phyloP scores from a whole-genome alignment of 2,113 vertebrate genomes.

The Ginglymostoma cirratum region DNA sequence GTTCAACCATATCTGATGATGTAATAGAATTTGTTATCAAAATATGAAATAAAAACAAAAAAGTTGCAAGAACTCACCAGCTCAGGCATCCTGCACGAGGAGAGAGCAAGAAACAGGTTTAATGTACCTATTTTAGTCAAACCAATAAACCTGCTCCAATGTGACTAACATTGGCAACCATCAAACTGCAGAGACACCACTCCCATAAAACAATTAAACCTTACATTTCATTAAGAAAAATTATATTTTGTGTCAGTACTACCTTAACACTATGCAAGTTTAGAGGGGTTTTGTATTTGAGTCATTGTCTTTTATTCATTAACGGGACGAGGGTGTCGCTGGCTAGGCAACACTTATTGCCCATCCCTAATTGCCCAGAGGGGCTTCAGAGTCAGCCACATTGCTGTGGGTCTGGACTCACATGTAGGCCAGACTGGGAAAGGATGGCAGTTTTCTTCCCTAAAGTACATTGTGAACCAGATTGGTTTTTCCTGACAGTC shows the following conservation, averaged over 20 bases:
- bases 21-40: too few relatives aligned
- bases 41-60: too few relatives aligned
- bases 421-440: too few relatives aligned
- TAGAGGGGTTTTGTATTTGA: neutral
- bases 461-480: too few relatives aligned
- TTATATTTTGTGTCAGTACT: neutral
- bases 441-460: too few relatives aligned
- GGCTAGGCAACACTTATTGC: too few relatives aligned
- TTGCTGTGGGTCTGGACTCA: too few relatives aligned
- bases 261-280: neutral
- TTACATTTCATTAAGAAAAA: neutral
- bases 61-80: neutral
- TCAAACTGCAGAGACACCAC: neutral
- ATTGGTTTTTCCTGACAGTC: too few relatives aligned
- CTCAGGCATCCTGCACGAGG: neutral
- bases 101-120: neutral
- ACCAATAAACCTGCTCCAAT: neutral
- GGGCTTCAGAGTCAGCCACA: too few relatives aligned
- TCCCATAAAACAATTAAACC: neutral
- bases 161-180: neutral
- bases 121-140: neutral
- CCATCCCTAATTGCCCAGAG: too few relatives aligned
- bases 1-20: too few relatives aligned
- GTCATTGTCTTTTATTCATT: neutral
- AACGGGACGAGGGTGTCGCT: too few relatives aligned